These are phyloP conservation scores for Harlomillsia oculata DNA, from an alignment of 1,140 invertebrate species.

Conservation along the genomic window DNA sequence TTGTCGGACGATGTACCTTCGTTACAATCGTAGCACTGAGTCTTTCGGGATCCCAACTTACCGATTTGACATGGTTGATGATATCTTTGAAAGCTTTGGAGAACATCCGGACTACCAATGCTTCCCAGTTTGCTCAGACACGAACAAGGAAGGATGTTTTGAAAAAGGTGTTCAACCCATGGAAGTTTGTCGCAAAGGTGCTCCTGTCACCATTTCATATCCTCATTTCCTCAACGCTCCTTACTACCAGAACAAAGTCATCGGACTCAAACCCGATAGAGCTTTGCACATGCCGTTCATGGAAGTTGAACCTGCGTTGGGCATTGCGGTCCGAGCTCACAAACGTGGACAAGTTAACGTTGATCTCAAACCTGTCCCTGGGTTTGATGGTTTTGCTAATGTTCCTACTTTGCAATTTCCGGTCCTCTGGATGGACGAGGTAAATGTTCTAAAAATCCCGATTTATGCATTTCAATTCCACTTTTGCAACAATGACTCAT, in stretches of 20 bases:
- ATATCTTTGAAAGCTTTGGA: neutral
- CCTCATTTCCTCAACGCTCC: conserved; percentile 23
- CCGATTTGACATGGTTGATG: neutral
- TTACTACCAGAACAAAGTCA: conserved; percentile 13
- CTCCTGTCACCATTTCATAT: conserved; percentile 19
- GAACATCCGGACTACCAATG: conserved; percentile 10
- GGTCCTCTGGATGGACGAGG: conserved; percentile 19
- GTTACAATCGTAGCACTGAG: neutral
- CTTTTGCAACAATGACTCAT: neutral
- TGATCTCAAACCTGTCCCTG: conserved; percentile 12
- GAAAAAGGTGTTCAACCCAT: conserved; percentile 11
- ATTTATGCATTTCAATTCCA: neutral
- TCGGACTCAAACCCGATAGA: conserved; percentile 8
- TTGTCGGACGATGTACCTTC: conserved; percentile 12
- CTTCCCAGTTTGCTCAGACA: conserved; percentile 4
- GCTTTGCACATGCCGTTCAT: conserved; percentile 13
- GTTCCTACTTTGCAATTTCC: conserved; percentile 19
- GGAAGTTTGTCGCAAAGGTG: conserved; percentile 9
- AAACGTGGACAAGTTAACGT: conserved; percentile 27
- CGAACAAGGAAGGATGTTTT: neutral
- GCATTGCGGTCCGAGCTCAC: conserved; percentile 7
- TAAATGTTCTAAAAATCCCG: neutral
- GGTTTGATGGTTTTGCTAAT: conserved; percentile 9
- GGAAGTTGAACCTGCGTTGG: conserved; percentile 20
- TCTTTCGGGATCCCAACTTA: conserved; percentile 16